Evolutionary conservation across 2,797 vertebrate genomes (phyloP).

Genomic region (Gymnothorax reevesii): DNA sequence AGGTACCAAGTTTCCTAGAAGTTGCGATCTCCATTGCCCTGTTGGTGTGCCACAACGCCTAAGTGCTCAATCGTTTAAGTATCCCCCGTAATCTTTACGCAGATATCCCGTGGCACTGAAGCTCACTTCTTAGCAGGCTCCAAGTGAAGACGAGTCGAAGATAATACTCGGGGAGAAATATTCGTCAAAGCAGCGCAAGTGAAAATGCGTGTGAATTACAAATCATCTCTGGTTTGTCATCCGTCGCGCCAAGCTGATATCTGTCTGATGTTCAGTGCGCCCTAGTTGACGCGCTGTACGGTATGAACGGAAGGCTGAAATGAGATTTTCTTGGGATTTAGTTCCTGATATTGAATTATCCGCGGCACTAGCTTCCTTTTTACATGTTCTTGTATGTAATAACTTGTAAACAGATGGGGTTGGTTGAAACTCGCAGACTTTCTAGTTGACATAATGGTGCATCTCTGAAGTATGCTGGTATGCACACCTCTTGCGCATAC

Average conservation of each 20-base stretch:
- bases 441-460: neutral
- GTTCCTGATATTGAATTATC: neutral
- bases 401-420: neutral
- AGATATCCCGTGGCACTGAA: conserved; percentile 38
- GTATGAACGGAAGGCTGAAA: neutral
- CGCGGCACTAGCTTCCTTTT: neutral
- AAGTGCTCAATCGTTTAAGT: conserved; percentile 31
- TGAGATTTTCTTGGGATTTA: neutral
- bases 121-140: conserved; percentile 44
- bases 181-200: conserved; percentile 1
- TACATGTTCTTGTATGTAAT: neutral
- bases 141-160: conserved; percentile 20
- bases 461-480: neutral
- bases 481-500: conserved; percentile 38
- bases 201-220: conserved; percentile 21
- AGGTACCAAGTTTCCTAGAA: conserved; percentile 64
- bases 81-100: conserved; percentile 40
- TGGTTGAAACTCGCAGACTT: neutral
- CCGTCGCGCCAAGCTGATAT: neutral
- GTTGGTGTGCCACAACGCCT: conserved; percentile 33
- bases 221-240: conserved; percentile 27
- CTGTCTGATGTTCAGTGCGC: conserved; percentile 12
- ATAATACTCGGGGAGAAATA: neutral
- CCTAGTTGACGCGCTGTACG: neutral
- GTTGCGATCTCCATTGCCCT: conserved; percentile 63